These are phyloP conservation scores for Stramonita haemastoma DNA, from an alignment of 2,888 invertebrate species.

Conservation along the genomic window DNA sequence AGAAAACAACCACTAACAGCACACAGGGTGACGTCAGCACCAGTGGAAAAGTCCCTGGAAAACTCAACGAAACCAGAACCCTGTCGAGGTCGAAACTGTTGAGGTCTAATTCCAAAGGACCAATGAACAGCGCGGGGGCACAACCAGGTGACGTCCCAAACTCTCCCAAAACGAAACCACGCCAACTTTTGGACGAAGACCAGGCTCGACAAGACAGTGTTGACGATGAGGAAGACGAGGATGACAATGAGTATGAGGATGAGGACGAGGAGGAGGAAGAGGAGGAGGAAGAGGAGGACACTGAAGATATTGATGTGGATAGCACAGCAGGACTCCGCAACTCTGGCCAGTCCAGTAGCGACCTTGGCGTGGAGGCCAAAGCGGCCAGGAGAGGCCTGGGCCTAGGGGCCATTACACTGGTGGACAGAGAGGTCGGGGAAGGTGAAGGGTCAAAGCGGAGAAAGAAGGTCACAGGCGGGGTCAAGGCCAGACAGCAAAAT, in stretches of 20 bases:
- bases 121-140: background rate
- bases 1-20: background rate
- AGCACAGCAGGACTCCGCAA: background rate
- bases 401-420: background rate
- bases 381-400: background rate
- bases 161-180: background rate
- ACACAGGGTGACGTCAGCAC: background rate
- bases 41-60: background rate
- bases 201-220: background rate
- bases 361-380: background rate
- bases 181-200: background rate
- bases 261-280: constrained; percentile 4
- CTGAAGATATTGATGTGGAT: background rate
- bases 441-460: background rate
- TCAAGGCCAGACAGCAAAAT: background rate
- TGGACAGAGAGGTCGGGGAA: background rate
- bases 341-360: background rate
- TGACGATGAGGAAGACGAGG: constrained; percentile 7
- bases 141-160: background rate
- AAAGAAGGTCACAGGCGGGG: background rate
- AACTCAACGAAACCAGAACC: background rate
- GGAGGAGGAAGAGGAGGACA: background rate
- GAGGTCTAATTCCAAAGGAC: background rate
- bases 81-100: background rate
- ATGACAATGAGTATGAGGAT: background rate